Base-by-base conservation (phyloP, 2,113 vertebrate species). In the Notothenia coriiceps region DNA sequence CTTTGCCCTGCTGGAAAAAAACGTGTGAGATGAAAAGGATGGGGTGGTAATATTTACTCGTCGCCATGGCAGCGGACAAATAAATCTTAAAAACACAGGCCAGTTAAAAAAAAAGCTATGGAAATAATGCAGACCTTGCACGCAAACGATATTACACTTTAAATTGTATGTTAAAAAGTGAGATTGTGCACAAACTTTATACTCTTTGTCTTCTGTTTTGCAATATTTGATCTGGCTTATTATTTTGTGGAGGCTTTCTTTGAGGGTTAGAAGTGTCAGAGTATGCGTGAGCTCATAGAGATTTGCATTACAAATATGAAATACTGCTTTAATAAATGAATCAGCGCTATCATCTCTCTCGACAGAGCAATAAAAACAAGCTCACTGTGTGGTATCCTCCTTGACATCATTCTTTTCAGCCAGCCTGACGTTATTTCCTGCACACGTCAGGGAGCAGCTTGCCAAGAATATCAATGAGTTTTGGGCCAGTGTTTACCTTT, bases 21-120 rank as follows among this genome's bases (percentile, higher is more conserved):
- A 75, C 72, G 67, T 59, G 77, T 72, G 33, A 74, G 55, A 89
- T 81, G 77, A 88, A 88, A 87, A 78, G 63, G 80, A 82, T 75
- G 73, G 61, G 2, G 82, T 55, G 79, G 51, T 74, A 89, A 90
- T 92, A 92, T 94, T 94, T 92, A 90, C 78, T 61, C 47, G 82
- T 92, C 49, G 22, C 90, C 83, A 91, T 91, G 59, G 88, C 80
- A 89, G 52, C 91, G 8, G 68, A n/a, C 29, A 67, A 67, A 80
- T 59, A 81, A 81, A 81, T 46, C 50, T 74, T 70, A 22, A 10
- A 55, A 56, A 86, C 82, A 25, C 70, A 74, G 73, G 87, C 69
- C 88, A 87, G 44, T 67, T 64, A 68, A 72, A 78, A 64, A 64
- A 74, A 44, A 64, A 57, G 51, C 5, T 8, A 40, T 33, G 76